Evolutionary conservation across 1,140 invertebrate genomes (phyloP).

Genomic region (Samia ricini): DNA sequence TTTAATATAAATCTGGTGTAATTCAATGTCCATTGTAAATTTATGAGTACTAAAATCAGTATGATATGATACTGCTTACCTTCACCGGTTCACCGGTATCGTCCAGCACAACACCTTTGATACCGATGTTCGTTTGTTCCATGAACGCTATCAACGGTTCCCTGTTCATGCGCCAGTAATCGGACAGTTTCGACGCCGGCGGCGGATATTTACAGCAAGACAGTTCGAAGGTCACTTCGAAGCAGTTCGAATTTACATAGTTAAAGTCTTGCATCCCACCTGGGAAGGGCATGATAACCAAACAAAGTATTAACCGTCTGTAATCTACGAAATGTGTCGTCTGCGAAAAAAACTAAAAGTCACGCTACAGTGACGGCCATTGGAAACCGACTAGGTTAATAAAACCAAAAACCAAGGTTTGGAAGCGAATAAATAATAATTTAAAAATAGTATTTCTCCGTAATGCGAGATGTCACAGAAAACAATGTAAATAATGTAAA

Average conservation of each 20-base stretch:
- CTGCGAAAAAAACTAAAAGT: too few species aligned
- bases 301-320: too few species aligned
- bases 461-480: too few species aligned
- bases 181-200: slow-evolving; percentile 80
- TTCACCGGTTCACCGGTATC: slow-evolving; percentile 54
- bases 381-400: not conserved
- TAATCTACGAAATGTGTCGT: too few species aligned
- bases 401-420: not conserved
- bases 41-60: too few species aligned
- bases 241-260: slow-evolving; percentile 96
- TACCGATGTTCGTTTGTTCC: slow-evolving; percentile 90
- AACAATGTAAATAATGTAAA: too few species aligned
- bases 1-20: too few species aligned
- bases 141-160: slow-evolving; percentile 92
- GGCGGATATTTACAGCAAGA: slow-evolving; percentile 97
- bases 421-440: too few species aligned
- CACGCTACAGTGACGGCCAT: too few species aligned
- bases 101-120: slow-evolving; percentile 83
- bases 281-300: too few species aligned
- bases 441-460: too few species aligned
- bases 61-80: slow-evolving; percentile 23
- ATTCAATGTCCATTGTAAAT: too few species aligned
- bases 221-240: slow-evolving; percentile 97
- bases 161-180: slow-evolving; percentile 93
- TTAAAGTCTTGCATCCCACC: slow-evolving; percentile 99